Base-by-base conservation (phyloP, 1,140 invertebrate species). In the Brachionus asplanchnoidis region DNA sequence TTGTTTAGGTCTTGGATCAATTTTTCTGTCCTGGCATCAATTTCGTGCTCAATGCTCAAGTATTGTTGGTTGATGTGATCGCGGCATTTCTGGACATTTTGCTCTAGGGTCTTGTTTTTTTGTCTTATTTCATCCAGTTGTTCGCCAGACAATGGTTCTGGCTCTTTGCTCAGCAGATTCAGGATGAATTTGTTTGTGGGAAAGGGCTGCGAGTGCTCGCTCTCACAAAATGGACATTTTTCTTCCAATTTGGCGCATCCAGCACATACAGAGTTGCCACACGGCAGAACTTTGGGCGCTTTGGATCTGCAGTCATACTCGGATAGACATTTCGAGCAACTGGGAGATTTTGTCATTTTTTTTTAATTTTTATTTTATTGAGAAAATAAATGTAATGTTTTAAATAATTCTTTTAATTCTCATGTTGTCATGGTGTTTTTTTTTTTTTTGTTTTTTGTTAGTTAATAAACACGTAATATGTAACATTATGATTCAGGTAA, bases 271-370 rank as follows among this genome's bases (percentile, higher is more conserved):
- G 79, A 40, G n/a, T 82, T 82, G 28, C 79, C 79, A 46, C 79
- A 82, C 7, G 79, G 79, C 11, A 82, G 28, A 17, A 78, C 46
- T 53, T 80, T 80, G 40, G 77, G 77, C n/a, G 23, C 44, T 53
- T 80, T 56, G 26, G 46, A 53, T 28, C 46, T 40, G 26, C 14
- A 17, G 44, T 80, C 20, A 65, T 53, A 80, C n/a, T 56, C 20
- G 9, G 36, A 80, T 36, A 46, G 20, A 80, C 77, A 80, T 23
- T 53, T 50, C 20, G 65, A 80, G 26, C 77, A 80, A 28, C 14
- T 80, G 14, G 26, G 77, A 80, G 20, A 14, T 80, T 80, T 73
- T n/a, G 68, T 73, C 68, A 73, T 73, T 40, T 73, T 73, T 70
- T 17, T 40, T 40, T 17, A 32, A 32, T 6, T 75, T 44, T 17